Base-by-base conservation (phyloP, 2,797 vertebrate genomes). In the Gobio occitaniae region DNA sequence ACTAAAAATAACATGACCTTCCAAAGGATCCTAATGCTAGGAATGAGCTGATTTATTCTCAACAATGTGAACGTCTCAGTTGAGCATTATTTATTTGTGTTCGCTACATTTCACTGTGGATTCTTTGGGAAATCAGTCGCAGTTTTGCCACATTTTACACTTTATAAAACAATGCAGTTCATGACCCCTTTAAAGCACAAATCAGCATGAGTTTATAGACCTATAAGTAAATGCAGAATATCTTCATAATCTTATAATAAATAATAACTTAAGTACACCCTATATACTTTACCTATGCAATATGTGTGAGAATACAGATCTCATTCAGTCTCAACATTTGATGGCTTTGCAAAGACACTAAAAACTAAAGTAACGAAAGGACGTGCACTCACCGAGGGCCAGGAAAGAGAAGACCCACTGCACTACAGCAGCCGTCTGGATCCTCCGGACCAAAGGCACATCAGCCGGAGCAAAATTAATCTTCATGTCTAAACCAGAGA, bases 361-460 rank as follows among this genome's bases (percentile, higher is more conserved):
- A 15, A 29, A 12, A 48, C 12, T 25, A 32, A 65, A 16, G 29
- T 59, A 71, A 25, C 16, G 38, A 25, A 85, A 38, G 21, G 8
- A 84, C 2, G 25, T 29, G 50, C 44, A 79, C 88, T 84, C 95
- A 99, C 98, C 97, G 50, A 99, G 87, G 8, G 47, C 87, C 5
- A 98, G 89, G 92, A 99, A 99, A 89, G 94, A 95, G 94, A 93
- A 96, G 89, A 99, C 91, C 97, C 97, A 99, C 21, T 96, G 95
- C 68, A 94, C 69, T 75, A 98, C 96, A 0, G 91, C 84, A 0
- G 94, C 92, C 0, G 96, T 99, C 94, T 99, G 97, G 88, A 98
- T 93, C 88, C 98, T 94, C 75, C 97, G 93, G 17, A 86, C 38
- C 32, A 96, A 48, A 0, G 98, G 97, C 59, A 97, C 0, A 0